These are phyloP conservation scores for Steatocranus sp. DNA, from an alignment of 2,797 vertebrate genomes.

Conservation along the genomic window DNA sequence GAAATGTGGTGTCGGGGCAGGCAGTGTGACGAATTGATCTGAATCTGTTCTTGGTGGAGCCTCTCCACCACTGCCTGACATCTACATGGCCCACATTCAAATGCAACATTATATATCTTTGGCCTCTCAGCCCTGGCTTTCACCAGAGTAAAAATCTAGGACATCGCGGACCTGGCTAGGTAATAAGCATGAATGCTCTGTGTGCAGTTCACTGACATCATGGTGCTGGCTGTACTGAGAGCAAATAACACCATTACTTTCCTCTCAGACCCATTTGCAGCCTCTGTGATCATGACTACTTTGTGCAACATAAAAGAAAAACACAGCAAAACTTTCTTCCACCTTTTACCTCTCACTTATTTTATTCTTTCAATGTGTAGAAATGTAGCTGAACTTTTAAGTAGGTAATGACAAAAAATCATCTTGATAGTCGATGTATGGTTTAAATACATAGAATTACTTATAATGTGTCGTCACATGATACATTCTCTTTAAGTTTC, in stretches of 20 bases:
- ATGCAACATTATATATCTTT: neutral
- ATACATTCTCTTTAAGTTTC: neutral
- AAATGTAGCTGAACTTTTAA: neutral
- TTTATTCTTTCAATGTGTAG: neutral
- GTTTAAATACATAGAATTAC: neutral
- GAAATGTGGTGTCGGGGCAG: neutral
- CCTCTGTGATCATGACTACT: neutral
- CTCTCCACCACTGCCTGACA: neutral
- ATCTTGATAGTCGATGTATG: neutral
- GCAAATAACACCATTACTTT: neutral
- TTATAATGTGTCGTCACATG: accelerated
- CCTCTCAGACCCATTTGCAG: neutral
- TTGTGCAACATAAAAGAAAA: neutral
- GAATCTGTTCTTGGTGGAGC: neutral
- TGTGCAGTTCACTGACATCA: neutral
- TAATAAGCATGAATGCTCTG: neutral
- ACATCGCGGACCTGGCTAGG: neutral
- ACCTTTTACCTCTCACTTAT: neutral
- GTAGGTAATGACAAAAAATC: neutral
- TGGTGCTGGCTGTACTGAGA: neutral
- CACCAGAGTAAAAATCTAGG: neutral
- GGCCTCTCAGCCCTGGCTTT: neutral
- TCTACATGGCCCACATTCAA: neutral
- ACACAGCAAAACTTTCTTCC: neutral
- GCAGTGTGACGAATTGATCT: neutral